A percentile compares a stretch with the other conserved stretches of the same genome.
Conservation (phyloP, 2,113 vertebrate species). For the Sclerurus mexicanus region DNA sequence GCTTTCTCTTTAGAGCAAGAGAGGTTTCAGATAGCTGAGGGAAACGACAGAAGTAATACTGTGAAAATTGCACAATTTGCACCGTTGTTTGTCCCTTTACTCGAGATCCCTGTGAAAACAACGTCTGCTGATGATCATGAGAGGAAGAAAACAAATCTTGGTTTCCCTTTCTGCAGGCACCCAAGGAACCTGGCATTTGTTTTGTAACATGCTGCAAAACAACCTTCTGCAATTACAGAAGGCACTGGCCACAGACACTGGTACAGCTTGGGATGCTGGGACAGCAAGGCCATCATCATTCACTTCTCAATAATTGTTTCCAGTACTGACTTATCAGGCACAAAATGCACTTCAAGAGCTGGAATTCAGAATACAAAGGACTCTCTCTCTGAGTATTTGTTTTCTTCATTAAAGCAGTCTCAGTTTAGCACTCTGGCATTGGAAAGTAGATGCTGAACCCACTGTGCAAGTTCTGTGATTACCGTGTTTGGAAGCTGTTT, state of each 20-base stretch:
- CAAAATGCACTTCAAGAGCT: neutral
- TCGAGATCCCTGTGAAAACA: conserved; percentile 43
- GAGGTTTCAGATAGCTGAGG: neutral
- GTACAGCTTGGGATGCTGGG: neutral
- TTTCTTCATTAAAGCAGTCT: neutral
- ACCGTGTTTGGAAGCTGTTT: neutral
- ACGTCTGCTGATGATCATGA: conserved; percentile 29
- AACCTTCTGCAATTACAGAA: neutral
- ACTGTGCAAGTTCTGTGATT: neutral
- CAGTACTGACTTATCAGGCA: neutral
- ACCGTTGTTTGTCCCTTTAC: conserved; percentile 30
- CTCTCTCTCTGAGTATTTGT: neutral
- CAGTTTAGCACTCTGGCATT: neutral
- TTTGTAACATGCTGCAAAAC: conserved; percentile 14
- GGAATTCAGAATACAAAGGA: neutral
- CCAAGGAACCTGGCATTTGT: neutral
- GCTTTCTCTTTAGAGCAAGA: conserved; percentile 2
- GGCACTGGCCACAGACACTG: neutral
- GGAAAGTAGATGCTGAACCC: neutral
- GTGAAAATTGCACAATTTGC: conserved; percentile 54
- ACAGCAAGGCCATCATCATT: neutral
- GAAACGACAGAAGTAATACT: neutral
- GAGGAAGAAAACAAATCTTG: conserved; percentile 41
- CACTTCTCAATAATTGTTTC: neutral
- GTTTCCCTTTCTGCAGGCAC: conserved; percentile 11